Percentiles rank a stretch among this genome's conserved stretches.
These are phyloP conservation scores for Abrostola triplasia DNA, from an alignment of 2,888 invertebrate genomes.

Conservation along the genomic window DNA sequence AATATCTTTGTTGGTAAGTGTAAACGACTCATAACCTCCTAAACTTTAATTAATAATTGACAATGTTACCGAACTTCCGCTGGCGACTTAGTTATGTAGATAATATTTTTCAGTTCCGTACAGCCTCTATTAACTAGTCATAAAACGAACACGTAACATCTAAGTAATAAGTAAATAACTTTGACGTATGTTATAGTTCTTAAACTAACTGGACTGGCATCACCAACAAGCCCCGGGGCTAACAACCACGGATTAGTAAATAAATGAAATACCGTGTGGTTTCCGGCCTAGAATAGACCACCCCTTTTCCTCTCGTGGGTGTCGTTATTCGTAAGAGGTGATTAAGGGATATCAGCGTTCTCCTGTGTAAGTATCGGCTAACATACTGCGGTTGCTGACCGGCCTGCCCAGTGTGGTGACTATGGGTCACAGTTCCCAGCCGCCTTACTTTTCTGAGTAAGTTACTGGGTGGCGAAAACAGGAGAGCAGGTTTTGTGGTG, in stretches of 20 bases:
- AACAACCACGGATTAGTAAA: conserved; percentile 5
- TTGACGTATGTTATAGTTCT: conserved; percentile 31
- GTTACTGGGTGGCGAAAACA: too few relatives aligned
- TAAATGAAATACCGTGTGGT: not conserved
- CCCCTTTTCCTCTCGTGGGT: too few relatives aligned
- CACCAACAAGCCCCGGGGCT: conserved; percentile 18
- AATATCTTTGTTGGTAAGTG: conserved; percentile 33
- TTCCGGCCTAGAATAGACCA: too few relatives aligned
- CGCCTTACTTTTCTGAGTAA: too few relatives aligned
- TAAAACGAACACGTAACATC: conserved; percentile 40
- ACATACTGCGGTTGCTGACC: too few relatives aligned
- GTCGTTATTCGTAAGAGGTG: too few relatives aligned
- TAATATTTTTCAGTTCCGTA: conserved; percentile 41
- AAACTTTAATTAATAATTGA: conserved; percentile 41
- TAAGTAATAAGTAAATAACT: conserved; percentile 32
- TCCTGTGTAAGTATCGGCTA: too few relatives aligned
- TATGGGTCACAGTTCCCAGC: too few relatives aligned
- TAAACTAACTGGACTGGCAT: conserved; percentile 35
- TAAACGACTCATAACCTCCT: conserved; percentile 38
- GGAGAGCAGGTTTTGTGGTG: too few relatives aligned
- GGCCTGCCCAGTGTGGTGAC: too few relatives aligned
- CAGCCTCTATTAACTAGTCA: conserved; percentile 25
- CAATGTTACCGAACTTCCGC: conserved; percentile 51
- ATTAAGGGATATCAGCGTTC: too few relatives aligned
- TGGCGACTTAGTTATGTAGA: conserved; percentile 27